phyloP scores from a whole-genome alignment of 2,797 vertebrate genomes.

The Cuniculus paca region DNA sequence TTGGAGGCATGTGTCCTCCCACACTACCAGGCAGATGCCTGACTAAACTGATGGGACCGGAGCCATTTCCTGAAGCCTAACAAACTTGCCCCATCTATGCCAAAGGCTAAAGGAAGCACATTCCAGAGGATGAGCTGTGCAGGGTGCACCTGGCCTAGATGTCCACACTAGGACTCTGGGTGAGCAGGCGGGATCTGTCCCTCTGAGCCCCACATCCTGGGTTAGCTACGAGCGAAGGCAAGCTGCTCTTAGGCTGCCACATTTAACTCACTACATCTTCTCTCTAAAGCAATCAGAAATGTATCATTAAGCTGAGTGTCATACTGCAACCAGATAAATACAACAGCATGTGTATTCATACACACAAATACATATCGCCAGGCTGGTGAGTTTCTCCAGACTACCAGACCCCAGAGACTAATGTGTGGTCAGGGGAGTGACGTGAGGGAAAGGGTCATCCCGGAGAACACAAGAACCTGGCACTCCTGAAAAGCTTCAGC shows the following conservation, averaged over 20 bases:
- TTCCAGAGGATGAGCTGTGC: slow-evolving; percentile 53
- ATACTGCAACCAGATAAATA: background rate
- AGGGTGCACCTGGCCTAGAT: slow-evolving; percentile 63
- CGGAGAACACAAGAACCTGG: slow-evolving; percentile 21
- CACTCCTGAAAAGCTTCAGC: background rate
- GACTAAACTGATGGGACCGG: slow-evolving; percentile 82
- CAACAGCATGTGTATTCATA: background rate
- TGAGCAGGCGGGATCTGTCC: background rate
- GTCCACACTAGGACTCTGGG: background rate
- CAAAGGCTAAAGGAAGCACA: slow-evolving; percentile 72
- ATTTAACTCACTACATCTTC: background rate
- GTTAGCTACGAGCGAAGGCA: background rate
- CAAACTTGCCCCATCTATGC: slow-evolving; percentile 68
- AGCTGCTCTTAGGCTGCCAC: background rate
- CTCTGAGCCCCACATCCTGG: background rate
- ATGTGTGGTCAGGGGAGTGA: background rate
- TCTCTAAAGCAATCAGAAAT: slow-evolving; percentile 10
- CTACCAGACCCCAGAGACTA: background rate
- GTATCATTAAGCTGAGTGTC: background rate
- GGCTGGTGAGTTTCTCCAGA: background rate
- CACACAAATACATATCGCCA: background rate
- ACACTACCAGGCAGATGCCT: slow-evolving; percentile 71
- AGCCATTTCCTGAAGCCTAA: slow-evolving; percentile 79
- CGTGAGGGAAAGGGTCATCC: background rate
- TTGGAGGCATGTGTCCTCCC: slow-evolving; percentile 72